These are phyloP conservation scores for Keiferia lycopersicella DNA, from an alignment of 2,888 invertebrate genomes.

Conservation along the genomic window DNA sequence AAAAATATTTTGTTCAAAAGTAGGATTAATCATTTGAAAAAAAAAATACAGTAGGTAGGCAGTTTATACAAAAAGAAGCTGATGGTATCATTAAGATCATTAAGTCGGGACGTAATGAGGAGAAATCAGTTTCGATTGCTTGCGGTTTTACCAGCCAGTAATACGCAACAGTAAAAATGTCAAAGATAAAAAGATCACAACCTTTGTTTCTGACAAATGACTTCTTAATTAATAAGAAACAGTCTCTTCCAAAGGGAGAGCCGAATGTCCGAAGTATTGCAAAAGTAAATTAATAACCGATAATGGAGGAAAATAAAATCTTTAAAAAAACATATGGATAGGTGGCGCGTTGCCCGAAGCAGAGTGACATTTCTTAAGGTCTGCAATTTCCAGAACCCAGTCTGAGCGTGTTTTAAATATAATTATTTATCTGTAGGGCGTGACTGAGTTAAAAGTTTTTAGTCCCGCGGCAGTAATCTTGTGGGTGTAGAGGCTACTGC, in stretches of 20 bases:
- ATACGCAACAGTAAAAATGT: slow-evolving; percentile 8
- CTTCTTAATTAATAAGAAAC: slow-evolving; percentile 4
- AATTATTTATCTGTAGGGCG: slow-evolving; percentile 45
- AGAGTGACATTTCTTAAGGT: slow-evolving; percentile 48
- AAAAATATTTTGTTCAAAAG: too few relatives aligned
- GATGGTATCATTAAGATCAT: not conserved
- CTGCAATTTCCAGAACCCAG: slow-evolving; percentile 38
- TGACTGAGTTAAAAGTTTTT: slow-evolving; percentile 36
- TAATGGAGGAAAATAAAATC: slow-evolving; percentile 34
- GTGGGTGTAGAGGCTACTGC: slow-evolving; percentile 44
- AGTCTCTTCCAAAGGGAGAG: not conserved
- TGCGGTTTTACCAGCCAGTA: not conserved
- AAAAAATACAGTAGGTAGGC: too few relatives aligned
- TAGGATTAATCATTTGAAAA: too few relatives aligned
- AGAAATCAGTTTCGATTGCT: not conserved
- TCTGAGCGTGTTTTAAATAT: slow-evolving; percentile 41
- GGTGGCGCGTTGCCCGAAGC: slow-evolving; percentile 41
- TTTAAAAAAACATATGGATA: slow-evolving; percentile 38
- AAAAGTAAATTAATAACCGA: slow-evolving; percentile 30
- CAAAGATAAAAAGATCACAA: slow-evolving; percentile 5
- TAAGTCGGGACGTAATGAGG: not conserved
- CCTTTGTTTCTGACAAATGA: slow-evolving; percentile 8
- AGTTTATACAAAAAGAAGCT: too few relatives aligned
- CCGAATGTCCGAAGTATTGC: slow-evolving; percentile 28
- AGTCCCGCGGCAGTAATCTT: slow-evolving; percentile 51